These are phyloP conservation scores for Corythaixoides concolor DNA, from an alignment of 2,113 vertebrate genomes.

Conservation along the genomic window DNA sequence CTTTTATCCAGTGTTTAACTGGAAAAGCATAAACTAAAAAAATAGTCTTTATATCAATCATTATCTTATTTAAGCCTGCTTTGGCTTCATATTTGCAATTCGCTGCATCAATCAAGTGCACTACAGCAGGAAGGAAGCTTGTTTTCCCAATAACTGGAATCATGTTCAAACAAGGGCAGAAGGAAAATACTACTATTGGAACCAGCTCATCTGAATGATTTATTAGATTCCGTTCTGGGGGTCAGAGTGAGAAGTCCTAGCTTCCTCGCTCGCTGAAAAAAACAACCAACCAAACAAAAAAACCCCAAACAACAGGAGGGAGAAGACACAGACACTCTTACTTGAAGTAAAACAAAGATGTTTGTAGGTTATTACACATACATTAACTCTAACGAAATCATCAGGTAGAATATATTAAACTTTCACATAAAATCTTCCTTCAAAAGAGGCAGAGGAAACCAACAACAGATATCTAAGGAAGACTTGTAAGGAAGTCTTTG, in stretches of 20 bases:
- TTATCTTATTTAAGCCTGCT: neutral
- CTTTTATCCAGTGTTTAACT: neutral
- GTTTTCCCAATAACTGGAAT: neutral
- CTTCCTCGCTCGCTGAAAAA: fast-evolving
- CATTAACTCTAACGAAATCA: neutral
- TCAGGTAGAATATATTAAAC: neutral
- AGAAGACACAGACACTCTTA: neutral
- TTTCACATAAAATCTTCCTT: slow-evolving; percentile 5
- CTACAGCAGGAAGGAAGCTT: neutral
- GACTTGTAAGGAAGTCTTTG: neutral
- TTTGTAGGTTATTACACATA: neutral
- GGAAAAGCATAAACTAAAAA: neutral
- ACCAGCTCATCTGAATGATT: neutral
- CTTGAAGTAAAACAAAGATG: neutral
- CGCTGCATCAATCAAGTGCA: neutral
- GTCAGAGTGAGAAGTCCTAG: neutral
- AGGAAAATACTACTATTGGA: neutral
- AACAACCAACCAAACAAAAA: too few species aligned
- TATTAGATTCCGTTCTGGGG: neutral
- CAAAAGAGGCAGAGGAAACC: neutral
- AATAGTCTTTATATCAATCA: neutral
- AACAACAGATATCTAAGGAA: neutral
- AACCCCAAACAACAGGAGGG: neutral
- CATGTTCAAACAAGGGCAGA: neutral
- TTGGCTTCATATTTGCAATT: neutral